Evolutionary conservation across 2,888 invertebrate genomes (phyloP), one percentile per base, ranked within the genome.

Genomic region (Drosophila anomelani): DNA sequence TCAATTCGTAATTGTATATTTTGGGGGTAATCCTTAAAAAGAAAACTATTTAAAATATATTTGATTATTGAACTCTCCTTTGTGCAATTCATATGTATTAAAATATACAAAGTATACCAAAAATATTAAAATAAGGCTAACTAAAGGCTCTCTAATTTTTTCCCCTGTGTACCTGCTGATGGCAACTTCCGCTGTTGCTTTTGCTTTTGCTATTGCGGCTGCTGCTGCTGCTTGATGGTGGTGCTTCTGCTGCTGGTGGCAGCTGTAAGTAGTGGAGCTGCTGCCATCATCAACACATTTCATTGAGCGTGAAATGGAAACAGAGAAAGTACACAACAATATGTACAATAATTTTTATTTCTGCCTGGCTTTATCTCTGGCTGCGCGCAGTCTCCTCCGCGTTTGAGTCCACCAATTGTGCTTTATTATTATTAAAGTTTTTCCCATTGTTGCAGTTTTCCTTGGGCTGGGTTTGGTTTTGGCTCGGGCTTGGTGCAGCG

Each of bases 271-370:
- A 56, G 58, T 62, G 72, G 67, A 71, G 78, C 70, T 74, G 72
- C 73, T 75, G 76, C 67, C 80, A 78, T 88, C 89, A 90, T 90
- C 88, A 90, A 88, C 78, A 83, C 81, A 90, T 89, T 90, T 86
- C 90, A 91, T 91, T 90, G 88, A 91, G 90, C 90, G 90, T 91
- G 90, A 90, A 90, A 90, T 89, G 84, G 90, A 89, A 90, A 88
- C 90, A 90, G 90, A 91, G 90, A 90, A 90, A 90, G 90, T 90
- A 66, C 64, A 53, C 51, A 53, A 36, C 51, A 62, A 62, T 66
- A 86, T 82, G 81, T 79, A 85, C 80, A 82, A 85, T 87, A 80
- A 80, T 82, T 75, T 75, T 76, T 76, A 70, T 82, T 64, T 67
- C 43, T 63, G 54, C 58, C 71, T 68, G 67, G 64, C 47, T 75